These are phyloP conservation scores for Limenitis arthemis DNA, from an alignment of 2,888 invertebrate genomes.

Conservation along the genomic window DNA sequence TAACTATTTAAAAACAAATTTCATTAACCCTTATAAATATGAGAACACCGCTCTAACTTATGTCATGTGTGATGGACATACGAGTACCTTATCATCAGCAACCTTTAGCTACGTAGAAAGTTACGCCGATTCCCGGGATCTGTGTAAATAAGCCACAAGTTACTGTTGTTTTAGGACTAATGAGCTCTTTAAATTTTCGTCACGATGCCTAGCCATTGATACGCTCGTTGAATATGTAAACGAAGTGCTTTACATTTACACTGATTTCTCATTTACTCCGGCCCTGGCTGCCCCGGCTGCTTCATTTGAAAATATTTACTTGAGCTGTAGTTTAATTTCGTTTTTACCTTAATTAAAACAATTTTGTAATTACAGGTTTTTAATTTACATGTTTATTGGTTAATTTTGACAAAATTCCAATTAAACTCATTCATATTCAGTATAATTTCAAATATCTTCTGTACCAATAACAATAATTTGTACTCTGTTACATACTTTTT, in stretches of 20 bases:
- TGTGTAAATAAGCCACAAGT: constrained; percentile 48
- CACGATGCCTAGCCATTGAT: constrained; percentile 23
- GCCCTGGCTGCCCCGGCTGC: not conserved
- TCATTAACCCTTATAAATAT: no score
- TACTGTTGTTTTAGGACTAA: constrained; percentile 60
- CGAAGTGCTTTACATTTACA: constrained; percentile 4
- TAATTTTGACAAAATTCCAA: no score
- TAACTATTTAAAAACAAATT: no score
- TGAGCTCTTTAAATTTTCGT: constrained; percentile 46
- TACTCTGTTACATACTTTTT: no score
- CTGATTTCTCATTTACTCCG: constrained; percentile 10
- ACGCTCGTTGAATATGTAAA: constrained; percentile 17
- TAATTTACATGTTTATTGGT: not conserved
- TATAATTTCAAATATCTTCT: no score
- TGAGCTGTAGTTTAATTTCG: not conserved
- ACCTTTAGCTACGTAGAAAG: constrained; percentile 31
- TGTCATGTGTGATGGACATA: not conserved
- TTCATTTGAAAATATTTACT: not conserved
- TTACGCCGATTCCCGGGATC: constrained; percentile 35
- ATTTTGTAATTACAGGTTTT: not conserved
- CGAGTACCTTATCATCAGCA: constrained; percentile 23
- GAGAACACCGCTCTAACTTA: no score
- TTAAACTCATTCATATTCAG: no score
- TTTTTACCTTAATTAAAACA: not conserved
- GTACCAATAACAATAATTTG: no score